A percentile compares a stretch with the other conserved stretches of the same genome.
Evolutionary conservation across 2,113 vertebrate species (phyloP).

Genomic region (Podarcis raffonei): DNA sequence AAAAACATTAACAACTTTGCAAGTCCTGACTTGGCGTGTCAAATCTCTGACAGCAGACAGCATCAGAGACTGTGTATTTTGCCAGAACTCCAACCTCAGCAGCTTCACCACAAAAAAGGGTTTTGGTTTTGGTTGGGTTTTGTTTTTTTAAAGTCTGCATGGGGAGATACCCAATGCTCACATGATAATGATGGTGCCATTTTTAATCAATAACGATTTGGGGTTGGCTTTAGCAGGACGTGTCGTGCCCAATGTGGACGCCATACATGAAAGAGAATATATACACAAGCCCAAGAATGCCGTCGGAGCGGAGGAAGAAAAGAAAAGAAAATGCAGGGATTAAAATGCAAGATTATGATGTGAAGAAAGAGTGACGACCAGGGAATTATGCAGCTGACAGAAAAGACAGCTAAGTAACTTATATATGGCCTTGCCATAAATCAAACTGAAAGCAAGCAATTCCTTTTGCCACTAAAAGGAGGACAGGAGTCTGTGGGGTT

Average conservation of each 20-base stretch:
- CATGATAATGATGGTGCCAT: neutral
- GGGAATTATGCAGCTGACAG: neutral
- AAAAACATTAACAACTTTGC: neutral
- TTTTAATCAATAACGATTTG: neutral
- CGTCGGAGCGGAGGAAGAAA: neutral
- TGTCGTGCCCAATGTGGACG: neutral
- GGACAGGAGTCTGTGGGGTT: neutral
- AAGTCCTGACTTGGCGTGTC: neutral
- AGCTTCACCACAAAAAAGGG: neutral
- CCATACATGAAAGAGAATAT: neutral
- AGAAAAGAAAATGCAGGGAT: neutral
- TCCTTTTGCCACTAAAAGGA: neutral
- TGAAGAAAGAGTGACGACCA: neutral
- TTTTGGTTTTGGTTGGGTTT: too few species aligned
- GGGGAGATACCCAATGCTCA: neutral
- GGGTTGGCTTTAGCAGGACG: neutral
- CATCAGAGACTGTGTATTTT: neutral
- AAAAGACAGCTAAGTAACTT: conserved; percentile 3
- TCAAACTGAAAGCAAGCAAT: neutral
- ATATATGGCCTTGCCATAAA: neutral
- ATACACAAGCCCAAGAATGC: neutral
- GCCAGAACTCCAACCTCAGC: neutral
- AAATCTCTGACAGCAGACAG: neutral
- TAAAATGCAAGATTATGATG: neutral
- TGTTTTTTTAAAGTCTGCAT: neutral